Percentiles rank a stretch among this genome's conserved stretches.
phyloP scores from a whole-genome alignment of 2,888 invertebrate genomes.

The Polydrusus tereticollis region DNA sequence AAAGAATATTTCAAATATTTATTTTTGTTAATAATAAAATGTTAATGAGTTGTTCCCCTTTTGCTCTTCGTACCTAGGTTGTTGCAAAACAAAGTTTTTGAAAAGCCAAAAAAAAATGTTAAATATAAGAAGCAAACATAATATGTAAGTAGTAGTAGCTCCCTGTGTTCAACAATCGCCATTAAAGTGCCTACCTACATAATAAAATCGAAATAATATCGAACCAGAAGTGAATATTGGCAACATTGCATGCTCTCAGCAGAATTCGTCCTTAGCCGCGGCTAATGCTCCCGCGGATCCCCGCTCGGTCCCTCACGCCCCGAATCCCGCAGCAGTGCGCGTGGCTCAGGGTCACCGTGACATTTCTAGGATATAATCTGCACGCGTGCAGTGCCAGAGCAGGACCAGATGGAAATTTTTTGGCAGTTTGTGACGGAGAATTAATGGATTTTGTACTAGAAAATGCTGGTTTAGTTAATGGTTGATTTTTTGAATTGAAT shows the following conservation, averaged over 20 bases:
- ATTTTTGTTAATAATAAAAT: no score
- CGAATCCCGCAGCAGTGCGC: conserved; percentile 56
- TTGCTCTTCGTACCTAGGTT: no score
- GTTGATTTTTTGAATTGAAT: not conserved
- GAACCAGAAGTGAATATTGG: not conserved
- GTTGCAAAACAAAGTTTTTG: no score
- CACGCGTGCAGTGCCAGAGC: conserved; percentile 46
- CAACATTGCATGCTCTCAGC: conserved; percentile 52
- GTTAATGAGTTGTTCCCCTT: no score
- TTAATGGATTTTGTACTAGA: not conserved
- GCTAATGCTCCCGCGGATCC: conserved; percentile 73
- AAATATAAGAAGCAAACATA: no score
- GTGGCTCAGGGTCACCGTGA: conserved; percentile 51
- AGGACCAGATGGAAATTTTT: conserved; percentile 18
- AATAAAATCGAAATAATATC: not conserved
- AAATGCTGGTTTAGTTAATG: not conserved
- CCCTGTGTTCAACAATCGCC: no score
- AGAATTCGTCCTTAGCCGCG: conserved; percentile 70
- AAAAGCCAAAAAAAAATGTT: no score
- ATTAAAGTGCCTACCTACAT: not conserved
- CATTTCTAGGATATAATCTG: conserved; percentile 48
- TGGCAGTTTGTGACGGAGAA: not conserved
- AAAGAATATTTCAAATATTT: no score
- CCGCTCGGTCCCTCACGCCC: conserved; percentile 64
- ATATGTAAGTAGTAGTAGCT: no score